These are phyloP conservation scores for Hypomecis punctinalis DNA, from an alignment of 2,888 invertebrate genomes.

Conservation along the genomic window DNA sequence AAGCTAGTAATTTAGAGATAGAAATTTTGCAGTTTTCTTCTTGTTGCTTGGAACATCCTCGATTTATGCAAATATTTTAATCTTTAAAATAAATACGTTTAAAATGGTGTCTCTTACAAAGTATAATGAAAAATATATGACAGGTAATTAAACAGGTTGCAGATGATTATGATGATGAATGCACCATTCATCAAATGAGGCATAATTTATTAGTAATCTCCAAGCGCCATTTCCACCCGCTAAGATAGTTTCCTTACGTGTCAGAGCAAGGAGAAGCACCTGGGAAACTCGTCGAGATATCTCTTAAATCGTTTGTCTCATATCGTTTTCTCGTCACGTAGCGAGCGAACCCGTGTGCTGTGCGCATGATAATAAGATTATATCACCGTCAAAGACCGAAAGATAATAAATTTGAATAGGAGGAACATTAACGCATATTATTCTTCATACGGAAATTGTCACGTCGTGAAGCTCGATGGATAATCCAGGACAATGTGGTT, in stretches of 20 bases:
- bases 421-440: slow-evolving; percentile 38
- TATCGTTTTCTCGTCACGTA: slow-evolving; percentile 51
- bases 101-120: too few species aligned
- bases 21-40: too few species aligned
- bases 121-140: too few species aligned
- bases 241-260: slow-evolving; percentile 23
- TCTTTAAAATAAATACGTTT: too few species aligned
- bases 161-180: too few species aligned
- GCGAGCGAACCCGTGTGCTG: slow-evolving; percentile 42
- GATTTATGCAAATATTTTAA: too few species aligned
- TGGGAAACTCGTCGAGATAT: slow-evolving; percentile 38
- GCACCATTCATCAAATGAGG: too few species aligned
- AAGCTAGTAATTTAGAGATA: too few species aligned
- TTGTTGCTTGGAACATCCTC: too few species aligned
- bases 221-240: slow-evolving; percentile 15
- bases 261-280: slow-evolving; percentile 30
- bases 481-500: too few species aligned
- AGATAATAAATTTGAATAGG: slow-evolving; percentile 50
- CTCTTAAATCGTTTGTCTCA: slow-evolving; percentile 47
- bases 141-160: too few species aligned
- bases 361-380: slow-evolving; percentile 53
- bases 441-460: slow-evolving; percentile 38
- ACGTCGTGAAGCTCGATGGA: too few species aligned
- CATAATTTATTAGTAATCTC: not conserved
- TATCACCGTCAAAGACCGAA: slow-evolving; percentile 53